phyloP scores from a whole-genome alignment of 1,140 invertebrate genomes.

The Acromyrmex charruanus region DNA sequence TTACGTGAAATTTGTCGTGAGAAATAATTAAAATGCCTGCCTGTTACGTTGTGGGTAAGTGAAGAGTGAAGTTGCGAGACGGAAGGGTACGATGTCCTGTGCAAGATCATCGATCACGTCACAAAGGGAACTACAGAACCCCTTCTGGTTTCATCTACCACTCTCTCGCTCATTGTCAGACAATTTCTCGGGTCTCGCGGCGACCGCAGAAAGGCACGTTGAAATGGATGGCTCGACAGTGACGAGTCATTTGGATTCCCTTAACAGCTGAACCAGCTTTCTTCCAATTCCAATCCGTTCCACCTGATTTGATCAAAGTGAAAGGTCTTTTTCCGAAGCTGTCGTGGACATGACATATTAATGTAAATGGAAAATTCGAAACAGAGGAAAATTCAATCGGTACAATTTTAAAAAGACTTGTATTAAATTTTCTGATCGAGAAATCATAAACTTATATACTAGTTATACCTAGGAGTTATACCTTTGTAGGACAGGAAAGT shows the following conservation, averaged over 20 bases:
- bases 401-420: neutral
- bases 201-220: slow-evolving; percentile 53
- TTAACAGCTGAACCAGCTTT: slow-evolving; percentile 45
- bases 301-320: slow-evolving; percentile 49
- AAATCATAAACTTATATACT: neutral
- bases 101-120: slow-evolving; percentile 81
- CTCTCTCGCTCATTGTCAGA: slow-evolving; percentile 74
- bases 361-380: neutral
- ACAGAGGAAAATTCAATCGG: neutral
- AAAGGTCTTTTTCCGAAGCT: slow-evolving; percentile 26
- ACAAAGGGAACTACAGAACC: slow-evolving; percentile 58
- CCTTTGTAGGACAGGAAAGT: no score
- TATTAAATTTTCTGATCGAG: neutral
- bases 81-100: slow-evolving; percentile 66
- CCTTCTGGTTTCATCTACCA: slow-evolving; percentile 70
- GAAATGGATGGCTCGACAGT: slow-evolving; percentile 65
- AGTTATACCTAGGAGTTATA: no score
- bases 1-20: slow-evolving; percentile 6
- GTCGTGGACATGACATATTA: slow-evolving; percentile 29
- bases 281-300: slow-evolving; percentile 59
- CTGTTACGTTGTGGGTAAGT: neutral
- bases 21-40: slow-evolving; percentile 42
- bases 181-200: slow-evolving; percentile 66
- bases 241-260: slow-evolving; percentile 56
- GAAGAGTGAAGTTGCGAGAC: slow-evolving; percentile 56